Evolutionary conservation across 23 tunicate genomes (phyloP).

Genomic region (Corella eumyota): DNA sequence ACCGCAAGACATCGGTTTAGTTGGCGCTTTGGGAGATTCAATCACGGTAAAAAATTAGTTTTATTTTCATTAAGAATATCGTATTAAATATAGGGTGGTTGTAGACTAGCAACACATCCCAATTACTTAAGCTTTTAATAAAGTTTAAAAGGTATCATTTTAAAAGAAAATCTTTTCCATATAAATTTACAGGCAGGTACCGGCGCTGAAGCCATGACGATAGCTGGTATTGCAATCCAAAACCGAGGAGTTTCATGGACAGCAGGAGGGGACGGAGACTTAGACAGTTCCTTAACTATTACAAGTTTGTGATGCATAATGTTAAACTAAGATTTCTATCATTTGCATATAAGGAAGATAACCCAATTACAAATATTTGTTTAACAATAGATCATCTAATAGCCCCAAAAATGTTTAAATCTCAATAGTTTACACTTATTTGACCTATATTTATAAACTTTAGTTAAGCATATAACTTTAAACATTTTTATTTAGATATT

Average conservation of each 20-base stretch:
- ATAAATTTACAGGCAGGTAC: slow-evolving; percentile 66
- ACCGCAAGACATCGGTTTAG: slow-evolving; percentile 51
- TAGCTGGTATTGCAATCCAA: slow-evolving; percentile 41
- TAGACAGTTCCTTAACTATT: slow-evolving; percentile 50
- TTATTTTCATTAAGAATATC: too few relatives aligned
- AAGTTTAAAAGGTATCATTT: neutral
- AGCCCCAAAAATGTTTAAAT: too few relatives aligned
- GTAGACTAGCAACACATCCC: too few relatives aligned
- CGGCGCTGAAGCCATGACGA: slow-evolving; percentile 38
- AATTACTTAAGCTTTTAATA: too few relatives aligned
- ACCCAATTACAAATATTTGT: neutral
- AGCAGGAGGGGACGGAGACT: slow-evolving; percentile 52
- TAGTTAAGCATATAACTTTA: too few relatives aligned
- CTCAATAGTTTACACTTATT: too few relatives aligned
- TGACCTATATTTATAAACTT: too few relatives aligned
- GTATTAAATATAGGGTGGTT: too few relatives aligned
- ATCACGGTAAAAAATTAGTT: slow-evolving; percentile 42
- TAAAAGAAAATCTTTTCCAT: too few relatives aligned
- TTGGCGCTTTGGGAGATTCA: slow-evolving; percentile 81
- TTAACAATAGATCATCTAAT: neutral
- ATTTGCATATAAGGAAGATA: neutral
- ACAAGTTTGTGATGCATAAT: slow-evolving; percentile 27
- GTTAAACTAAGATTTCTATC: neutral
- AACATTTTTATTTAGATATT: slow-evolving; percentile 12
- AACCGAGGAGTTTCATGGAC: slow-evolving; percentile 56